phyloP scores from a whole-genome alignment of 1,140 invertebrate species.

The Belonocnema kinseyi region DNA sequence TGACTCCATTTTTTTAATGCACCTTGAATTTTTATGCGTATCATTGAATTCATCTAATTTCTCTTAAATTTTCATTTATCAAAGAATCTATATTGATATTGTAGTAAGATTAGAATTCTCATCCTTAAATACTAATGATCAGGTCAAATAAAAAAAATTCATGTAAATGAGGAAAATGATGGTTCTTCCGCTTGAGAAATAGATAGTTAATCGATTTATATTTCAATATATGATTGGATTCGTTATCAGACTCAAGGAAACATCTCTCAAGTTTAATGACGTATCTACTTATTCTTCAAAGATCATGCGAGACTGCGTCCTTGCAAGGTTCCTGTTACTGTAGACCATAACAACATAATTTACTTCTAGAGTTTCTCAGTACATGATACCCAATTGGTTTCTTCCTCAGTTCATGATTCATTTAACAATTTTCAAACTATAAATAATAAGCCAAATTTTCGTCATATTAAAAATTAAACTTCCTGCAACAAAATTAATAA shows the following conservation, averaged over 20 bases:
- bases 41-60: too few relatives aligned
- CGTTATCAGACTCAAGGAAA: conserved; percentile 19
- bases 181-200: too few relatives aligned
- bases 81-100: too few relatives aligned
- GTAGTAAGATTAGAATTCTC: too few relatives aligned
- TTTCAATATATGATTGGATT: conserved; percentile 9
- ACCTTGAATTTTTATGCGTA: too few relatives aligned
- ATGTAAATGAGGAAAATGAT: too few relatives aligned
- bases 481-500: too few relatives aligned
- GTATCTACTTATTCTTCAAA: conserved; percentile 7
- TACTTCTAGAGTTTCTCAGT: conserved; percentile 9
- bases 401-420: background rate
- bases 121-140: too few relatives aligned
- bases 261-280: background rate
- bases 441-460: background rate
- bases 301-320: conserved; percentile 36
- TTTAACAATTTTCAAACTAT: background rate
- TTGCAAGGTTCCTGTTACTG: conserved; percentile 49
- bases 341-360: conserved; percentile 43
- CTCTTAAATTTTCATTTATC: too few relatives aligned
- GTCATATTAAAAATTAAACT: too few relatives aligned
- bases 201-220: background rate
- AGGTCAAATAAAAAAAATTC: too few relatives aligned
- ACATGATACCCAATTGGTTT: conserved; percentile 12
- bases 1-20: too few relatives aligned